Conservation (phyloP, 2,797 vertebrate species). For the Pseudochromis fuscus region DNA sequence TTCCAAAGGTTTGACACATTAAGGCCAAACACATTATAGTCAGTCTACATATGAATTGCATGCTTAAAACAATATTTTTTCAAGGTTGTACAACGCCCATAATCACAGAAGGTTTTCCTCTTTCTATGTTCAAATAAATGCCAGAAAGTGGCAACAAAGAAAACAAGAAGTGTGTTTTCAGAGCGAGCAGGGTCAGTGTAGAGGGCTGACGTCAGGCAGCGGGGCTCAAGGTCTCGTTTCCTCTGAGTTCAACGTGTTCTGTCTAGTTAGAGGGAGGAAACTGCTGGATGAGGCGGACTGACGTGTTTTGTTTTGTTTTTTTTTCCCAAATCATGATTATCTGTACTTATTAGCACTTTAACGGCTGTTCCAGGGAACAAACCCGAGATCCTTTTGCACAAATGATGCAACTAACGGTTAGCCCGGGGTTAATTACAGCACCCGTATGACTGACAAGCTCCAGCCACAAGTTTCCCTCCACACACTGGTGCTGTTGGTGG, state of each 20-base stretch:
- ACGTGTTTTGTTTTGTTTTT: background rate
- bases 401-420: background rate
- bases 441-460: no score
- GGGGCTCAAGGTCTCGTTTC: conserved; percentile 51
- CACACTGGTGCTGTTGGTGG: background rate
- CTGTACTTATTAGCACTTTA: background rate
- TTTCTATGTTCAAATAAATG: conserved; percentile 35
- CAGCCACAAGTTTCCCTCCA: background rate
- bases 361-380: no score
- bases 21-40: conserved; percentile 19
- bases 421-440: conserved; percentile 6
- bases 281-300: background rate
- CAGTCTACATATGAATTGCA: conserved; percentile 3
- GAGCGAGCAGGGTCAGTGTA: conserved; percentile 50
- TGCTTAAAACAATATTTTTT: conserved; percentile 23
- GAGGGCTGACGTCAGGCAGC: conserved; percentile 48
- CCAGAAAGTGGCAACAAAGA: conserved; percentile 51
- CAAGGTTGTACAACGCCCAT: conserved; percentile 28
- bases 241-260: conserved; percentile 34
- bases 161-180: conserved; percentile 58
- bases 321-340: background rate
- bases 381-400: background rate
- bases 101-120: conserved; percentile 17
- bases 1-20: conserved; percentile 36
- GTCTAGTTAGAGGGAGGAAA: background rate